Conservation (phyloP, 1,140 invertebrate genomes). For the Euwallacea similis region DNA sequence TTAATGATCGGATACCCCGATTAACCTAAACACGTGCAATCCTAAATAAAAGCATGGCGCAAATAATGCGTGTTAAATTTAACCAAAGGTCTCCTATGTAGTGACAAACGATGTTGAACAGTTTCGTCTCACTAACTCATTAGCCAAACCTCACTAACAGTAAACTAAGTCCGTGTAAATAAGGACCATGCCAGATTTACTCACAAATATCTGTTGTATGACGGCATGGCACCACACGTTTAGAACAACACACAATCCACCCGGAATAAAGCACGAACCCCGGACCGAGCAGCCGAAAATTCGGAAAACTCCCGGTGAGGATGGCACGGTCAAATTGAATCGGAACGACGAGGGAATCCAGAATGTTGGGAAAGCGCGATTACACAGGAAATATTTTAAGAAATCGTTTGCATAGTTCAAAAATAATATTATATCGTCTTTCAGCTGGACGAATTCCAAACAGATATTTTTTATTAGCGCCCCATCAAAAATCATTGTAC, state of each 20-base stretch:
- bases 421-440: slow-evolving; percentile 13
- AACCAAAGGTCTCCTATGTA: too few relatives aligned
- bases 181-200: slow-evolving; percentile 1
- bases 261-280: not conserved
- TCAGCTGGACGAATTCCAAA: slow-evolving; percentile 28
- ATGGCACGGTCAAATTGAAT: slow-evolving; percentile 1
- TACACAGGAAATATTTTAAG: slow-evolving; percentile 31
- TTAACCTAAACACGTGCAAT: too few relatives aligned
- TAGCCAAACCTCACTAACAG: too few relatives aligned
- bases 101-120: too few relatives aligned
- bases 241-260: not conserved
- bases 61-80: too few relatives aligned
- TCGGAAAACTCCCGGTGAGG: slow-evolving; percentile 8
- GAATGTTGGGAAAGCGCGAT: slow-evolving; percentile 9
- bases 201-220: slow-evolving; percentile 35
- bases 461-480: not conserved
- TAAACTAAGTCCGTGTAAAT: not conserved
- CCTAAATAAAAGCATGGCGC: too few relatives aligned
- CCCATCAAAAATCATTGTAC: too few relatives aligned
- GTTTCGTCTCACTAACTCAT: too few relatives aligned
- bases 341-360: slow-evolving; percentile 3
- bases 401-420: slow-evolving; percentile 30
- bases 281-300: slow-evolving; percentile 9
- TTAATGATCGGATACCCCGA: too few relatives aligned
- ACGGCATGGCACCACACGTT: slow-evolving; percentile 17